Evolutionary conservation across 2,888 invertebrate species (phyloP), one percentile per base, ranked within the genome.

Genomic region (Plagodis pulveraria): DNA sequence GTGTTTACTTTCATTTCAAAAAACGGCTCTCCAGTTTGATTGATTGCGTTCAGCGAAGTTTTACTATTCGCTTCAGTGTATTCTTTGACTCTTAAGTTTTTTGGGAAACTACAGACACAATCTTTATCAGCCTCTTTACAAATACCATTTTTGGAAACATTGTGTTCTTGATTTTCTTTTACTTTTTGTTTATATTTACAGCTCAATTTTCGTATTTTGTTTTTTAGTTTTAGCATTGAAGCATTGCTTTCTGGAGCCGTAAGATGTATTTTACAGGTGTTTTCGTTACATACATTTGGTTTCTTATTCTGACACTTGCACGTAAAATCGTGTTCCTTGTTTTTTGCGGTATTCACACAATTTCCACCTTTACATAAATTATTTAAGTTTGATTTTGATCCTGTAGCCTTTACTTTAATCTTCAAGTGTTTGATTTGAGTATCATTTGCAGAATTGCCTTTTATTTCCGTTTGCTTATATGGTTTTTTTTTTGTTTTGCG

Each of bases 1-100:
- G 73, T 56, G 71, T 74, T 69, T 32, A 79, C 70, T 69, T 73
- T 73, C 35, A 79, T 67, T 61, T 71, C 71, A 47, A 79, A 72
- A 57, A 70, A 48, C 5, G 73, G 69, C 48, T 70, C 69, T 9
- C 56, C 62, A n/a, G 66, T 65, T 61, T 70, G 68, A 58, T 70
- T 62, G 35, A 22, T n/a, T 48, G 36, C 35, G 22, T 55, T 32
- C 11, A 43, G 22, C 6, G 35, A 35, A 47, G 42, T 44, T 22
- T 44, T 45, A 45, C 45, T 40, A 45, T 40, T 52, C 38, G 38
- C 45, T 6, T 52, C 45, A 9, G 38, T 32, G 9, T 45, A 45
- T 32, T 49, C 32, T 48, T 44, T 40, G 8, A 38, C 36, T 35
- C 43, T 8, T 45, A 40, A 10, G 11, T 34, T 45, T 42, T 54